Conservation (phyloP, 2,888 invertebrate species). For the Caradrina clavipalpis region DNA sequence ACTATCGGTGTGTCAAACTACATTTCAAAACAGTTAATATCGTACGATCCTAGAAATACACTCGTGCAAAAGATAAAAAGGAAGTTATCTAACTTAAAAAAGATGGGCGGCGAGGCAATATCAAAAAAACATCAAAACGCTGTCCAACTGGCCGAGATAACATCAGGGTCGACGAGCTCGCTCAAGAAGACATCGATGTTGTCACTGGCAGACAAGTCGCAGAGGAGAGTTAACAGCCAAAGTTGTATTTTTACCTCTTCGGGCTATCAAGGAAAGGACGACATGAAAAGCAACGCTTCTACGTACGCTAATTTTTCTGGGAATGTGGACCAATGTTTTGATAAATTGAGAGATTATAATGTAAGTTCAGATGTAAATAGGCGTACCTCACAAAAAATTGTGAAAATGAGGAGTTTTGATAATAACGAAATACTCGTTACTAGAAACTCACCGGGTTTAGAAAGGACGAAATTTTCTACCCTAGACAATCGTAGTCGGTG, state of each 20-base stretch:
- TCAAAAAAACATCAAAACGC: slow-evolving; percentile 87
- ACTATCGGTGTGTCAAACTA: slow-evolving; percentile 87
- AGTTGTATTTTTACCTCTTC: slow-evolving; percentile 85
- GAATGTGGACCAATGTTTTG: slow-evolving; percentile 89
- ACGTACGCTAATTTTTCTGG: slow-evolving; percentile 88
- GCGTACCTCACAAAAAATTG: slow-evolving; percentile 76
- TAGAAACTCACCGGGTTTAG: slow-evolving; percentile 79
- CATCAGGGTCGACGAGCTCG: slow-evolving; percentile 85
- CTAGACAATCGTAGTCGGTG: slow-evolving; percentile 87
- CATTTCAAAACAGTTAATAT: slow-evolving; percentile 88
- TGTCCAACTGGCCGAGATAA: slow-evolving; percentile 88
- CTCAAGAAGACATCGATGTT: slow-evolving; percentile 87
- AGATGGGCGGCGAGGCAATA: slow-evolving; percentile 87
- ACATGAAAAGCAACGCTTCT: slow-evolving; percentile 81
- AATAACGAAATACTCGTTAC: slow-evolving; percentile 81
- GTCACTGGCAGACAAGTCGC: slow-evolving; percentile 86
- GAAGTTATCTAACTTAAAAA: slow-evolving; percentile 88
- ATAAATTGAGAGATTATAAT: slow-evolving; percentile 83
- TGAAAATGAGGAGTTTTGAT: slow-evolving; percentile 86
- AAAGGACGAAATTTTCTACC: slow-evolving; percentile 86
- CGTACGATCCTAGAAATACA: slow-evolving; percentile 87
- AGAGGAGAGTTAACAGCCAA: slow-evolving; percentile 85
- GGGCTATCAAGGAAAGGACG: slow-evolving; percentile 83
- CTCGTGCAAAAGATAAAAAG: slow-evolving; percentile 89
- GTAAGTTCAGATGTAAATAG: slow-evolving; percentile 75